Evolutionary conservation across 2,113 vertebrate genomes (phyloP), one percentile per base, ranked within the genome.

Genomic region (Mystacornis crossleyi): DNA sequence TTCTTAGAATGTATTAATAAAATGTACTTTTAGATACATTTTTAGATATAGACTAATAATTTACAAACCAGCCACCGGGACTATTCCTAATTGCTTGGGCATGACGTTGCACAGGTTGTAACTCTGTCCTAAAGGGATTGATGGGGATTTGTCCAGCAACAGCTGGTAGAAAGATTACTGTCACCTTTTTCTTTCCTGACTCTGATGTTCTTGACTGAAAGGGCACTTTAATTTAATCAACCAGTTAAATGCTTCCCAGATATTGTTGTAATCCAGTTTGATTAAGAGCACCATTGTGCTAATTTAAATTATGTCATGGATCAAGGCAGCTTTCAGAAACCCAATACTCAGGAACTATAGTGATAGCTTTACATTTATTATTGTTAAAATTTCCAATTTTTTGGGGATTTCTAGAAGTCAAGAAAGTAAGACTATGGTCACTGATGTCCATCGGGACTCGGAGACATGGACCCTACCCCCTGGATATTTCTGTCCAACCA

Each of bases 361-460:
- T n/a, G 28, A 43, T n/a, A 65, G 13, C 6, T 90, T 80, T 72
- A 34, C 6, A 62, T 55, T 64, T 60, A 47, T 80, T 67, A 60
- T 18, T 70, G 6, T 34, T 47, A 71, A 70, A n/a, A 74, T 79
- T 55, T 64, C 14, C 36, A 33, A 14, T 24, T 71, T 71, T 81
- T 55, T 38, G 21, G 64, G 12, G 23, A 64, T 67, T 82, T 91
- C 8, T 62, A 53, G 28, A 65, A 84, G 18, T 55, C 57, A 53
- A 9, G 19, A 69, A 58, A 21, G 11, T 20, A 62, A 64, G 21
- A 42, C 18, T 66, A 12, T 45, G 25, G 5, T 54, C 11, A 31
- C 2, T 29, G 33, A 47, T 67, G 19, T 25, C 47, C 40, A 10
- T 21, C 1, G 2, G 0, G 1, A 61, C 16, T 47, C 28, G 45